Base-by-base conservation (phyloP, 2,888 invertebrate species). In the Agrochola macilenta region DNA sequence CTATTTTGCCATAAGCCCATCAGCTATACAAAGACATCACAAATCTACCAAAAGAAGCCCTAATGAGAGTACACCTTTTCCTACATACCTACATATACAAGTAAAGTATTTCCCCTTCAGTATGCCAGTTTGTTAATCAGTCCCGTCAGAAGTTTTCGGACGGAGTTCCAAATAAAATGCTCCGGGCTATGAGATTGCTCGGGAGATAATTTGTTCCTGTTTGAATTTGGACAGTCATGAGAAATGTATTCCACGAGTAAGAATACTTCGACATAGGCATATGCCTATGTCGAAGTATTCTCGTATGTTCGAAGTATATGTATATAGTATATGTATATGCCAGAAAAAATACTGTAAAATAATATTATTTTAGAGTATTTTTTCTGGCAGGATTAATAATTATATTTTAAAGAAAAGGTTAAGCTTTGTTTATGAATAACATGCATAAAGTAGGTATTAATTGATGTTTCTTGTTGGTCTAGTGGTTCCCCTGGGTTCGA, bases 181-280 rank as follows among this genome's bases (percentile, higher is more conserved):
- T 49, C 30, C 12, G 30, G 52, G 81, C 54, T 60, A 68, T 79
- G 61, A 81, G 81, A 73, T 81, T 81, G 66, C 60, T 26, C 20
- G 17, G 26, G 1, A 68, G 74, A 63, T 79, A 73, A 72, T 73
- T 79, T 66, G 65, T 80, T 66, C 23, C 60, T n/a, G 54, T 81
- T 69, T 57, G 9, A 74, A 69, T 63, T 74, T n/a, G 12, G 46
- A 39, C 0, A n/a, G 39, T 52, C 20, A 8, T 35, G 5, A 30
- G 26, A 57, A 68, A 61, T 49, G 12, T 64, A 0, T 17, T 57
- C 8, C 26, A 30, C 39, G 74, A 39, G 39, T 39, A 12, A 11
- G 4, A 23, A 26, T 11, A 74, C 14, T 46, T 72, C 5, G 11
- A 46, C n/a, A n/a, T n/a, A n/a, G n/a, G n/a, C n/a, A n/a, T n/a